Percentiles rank a stretch among this genome's conserved stretches.
phyloP scores from a whole-genome alignment of 2,113 vertebrate genomes.

The Sialia sialis region DNA sequence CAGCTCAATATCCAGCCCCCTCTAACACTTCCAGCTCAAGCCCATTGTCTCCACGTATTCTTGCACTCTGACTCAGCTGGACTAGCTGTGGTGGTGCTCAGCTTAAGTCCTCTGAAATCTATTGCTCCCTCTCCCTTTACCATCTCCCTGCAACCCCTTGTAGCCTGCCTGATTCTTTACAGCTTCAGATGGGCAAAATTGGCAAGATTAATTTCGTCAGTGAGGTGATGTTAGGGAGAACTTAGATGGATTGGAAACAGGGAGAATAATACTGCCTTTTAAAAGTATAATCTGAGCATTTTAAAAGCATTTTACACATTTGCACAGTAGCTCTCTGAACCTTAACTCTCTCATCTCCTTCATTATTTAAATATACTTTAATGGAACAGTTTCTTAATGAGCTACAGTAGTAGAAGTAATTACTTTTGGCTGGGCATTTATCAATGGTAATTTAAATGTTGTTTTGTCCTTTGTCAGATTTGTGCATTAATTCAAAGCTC shows the following conservation, averaged over 20 bases:
- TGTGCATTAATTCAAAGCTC: not conserved
- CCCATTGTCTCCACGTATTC: not conserved
- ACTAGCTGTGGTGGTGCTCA: not conserved
- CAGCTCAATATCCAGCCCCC: not conserved
- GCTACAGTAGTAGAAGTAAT: not conserved
- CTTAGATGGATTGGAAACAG: not conserved
- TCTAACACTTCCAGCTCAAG: not conserved
- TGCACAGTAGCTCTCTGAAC: accelerated
- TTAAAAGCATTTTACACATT: not conserved
- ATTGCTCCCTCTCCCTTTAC: not conserved
- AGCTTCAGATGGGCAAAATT: not conserved
- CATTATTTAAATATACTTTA: constrained; percentile 42
- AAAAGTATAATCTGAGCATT: not conserved
- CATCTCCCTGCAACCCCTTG: not conserved
- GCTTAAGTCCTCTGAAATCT: not conserved
- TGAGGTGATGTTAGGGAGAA: not conserved
- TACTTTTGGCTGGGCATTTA: constrained; percentile 10
- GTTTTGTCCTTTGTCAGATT: constrained; percentile 18
- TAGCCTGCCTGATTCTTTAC: not conserved
- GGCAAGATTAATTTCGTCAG: not conserved
- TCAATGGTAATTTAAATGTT: not conserved
- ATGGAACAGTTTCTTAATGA: constrained; percentile 19
- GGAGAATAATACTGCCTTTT: not conserved
- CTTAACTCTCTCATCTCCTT: constrained; percentile 12
- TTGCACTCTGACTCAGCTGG: not conserved